Evolutionary conservation across 2,888 invertebrate genomes (phyloP).

Genomic region (Thereva unica): DNA sequence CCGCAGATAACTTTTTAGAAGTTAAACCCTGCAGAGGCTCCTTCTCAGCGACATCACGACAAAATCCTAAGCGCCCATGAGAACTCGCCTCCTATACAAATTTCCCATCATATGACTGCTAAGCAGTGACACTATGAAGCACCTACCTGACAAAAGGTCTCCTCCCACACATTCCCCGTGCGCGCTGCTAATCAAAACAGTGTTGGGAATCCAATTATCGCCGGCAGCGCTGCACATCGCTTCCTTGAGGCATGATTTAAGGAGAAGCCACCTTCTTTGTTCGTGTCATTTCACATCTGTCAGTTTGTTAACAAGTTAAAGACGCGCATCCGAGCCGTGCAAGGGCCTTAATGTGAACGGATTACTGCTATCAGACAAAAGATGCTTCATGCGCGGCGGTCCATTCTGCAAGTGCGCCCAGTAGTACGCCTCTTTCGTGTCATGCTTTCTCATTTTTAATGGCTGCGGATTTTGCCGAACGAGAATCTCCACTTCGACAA

Average conservation of each 20-base stretch:
- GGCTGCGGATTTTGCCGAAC: slow-evolving; percentile 2
- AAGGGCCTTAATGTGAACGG: not conserved
- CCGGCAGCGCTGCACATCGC: slow-evolving; percentile 5
- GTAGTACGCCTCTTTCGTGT: slow-evolving; percentile 13
- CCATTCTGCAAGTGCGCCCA: slow-evolving; percentile 1
- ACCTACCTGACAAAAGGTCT: slow-evolving; percentile 22
- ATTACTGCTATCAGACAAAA: slow-evolving; percentile 4
- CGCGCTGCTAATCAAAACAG: slow-evolving; percentile 31
- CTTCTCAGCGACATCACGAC: slow-evolving; percentile 23
- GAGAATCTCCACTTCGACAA: not conserved
- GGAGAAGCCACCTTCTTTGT: slow-evolving; percentile 29
- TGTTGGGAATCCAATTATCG: slow-evolving; percentile 32
- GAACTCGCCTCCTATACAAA: slow-evolving; percentile 22
- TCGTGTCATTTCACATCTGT: slow-evolving; percentile 33
- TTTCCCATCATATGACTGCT: slow-evolving; percentile 28
- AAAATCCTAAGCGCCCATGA: slow-evolving; percentile 15
- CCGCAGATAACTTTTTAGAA: too few relatives aligned
- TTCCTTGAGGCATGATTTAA: slow-evolving; percentile 30
- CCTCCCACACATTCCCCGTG: slow-evolving; percentile 22
- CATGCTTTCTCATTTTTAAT: slow-evolving; percentile 23
- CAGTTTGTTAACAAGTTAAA: slow-evolving; percentile 32
- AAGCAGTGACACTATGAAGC: slow-evolving; percentile 21
- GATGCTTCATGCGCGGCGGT: slow-evolving; percentile 1
- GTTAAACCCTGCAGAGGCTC: too few relatives aligned
- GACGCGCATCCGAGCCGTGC: slow-evolving; percentile 19